Base-by-base conservation (phyloP, 2,113 vertebrate species). In the Cottus gobio region DNA sequence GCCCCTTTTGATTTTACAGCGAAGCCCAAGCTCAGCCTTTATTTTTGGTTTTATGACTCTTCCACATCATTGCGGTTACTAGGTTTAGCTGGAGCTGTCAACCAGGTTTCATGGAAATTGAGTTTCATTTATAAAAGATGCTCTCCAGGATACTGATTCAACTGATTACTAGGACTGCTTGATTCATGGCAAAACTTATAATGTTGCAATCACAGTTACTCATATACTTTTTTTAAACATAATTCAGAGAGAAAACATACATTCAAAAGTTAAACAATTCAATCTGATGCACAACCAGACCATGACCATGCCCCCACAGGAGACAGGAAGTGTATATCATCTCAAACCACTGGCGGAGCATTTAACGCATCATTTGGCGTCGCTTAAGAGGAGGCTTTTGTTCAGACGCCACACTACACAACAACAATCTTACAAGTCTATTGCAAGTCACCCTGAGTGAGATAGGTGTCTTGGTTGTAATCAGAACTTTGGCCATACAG, bases 1-100 rank as follows among this genome's bases (percentile, higher is more conserved):
- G 4, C 10, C 72, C 48, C 13, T 34, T 63, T 48, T 70, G 66
- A 60, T 37, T 69, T 76, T 12, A 57, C n/a, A 37, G 39, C 24
- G 37, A 50, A 5, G 11, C 26, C 22, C n/a, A 37, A 31, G 46
- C 24, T 54, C 12, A 37, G 48, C 26, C 34, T 71, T 50, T 31
- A 7, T 9, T 58, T 31, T 30, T 15, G 26, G 6, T 57, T 22
- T 62, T 20, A 8, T 46, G 3, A 24, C 16, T 61, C 3, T 50
- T 22, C 30, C 7, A 12, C 37, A 30, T 52, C 42, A 52, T 15
- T 65, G 26, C 7, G 28, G 28, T 34, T 46, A 18, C 9, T 60
- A 48, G 20, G 7, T 75, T 64, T 28, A 56, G 18, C 9, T 7
- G 3, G 22, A 31, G 9, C 11, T 10, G 36, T 28, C 34, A 30